These are phyloP conservation scores for Ladona fulva DNA, from an alignment of 1,140 invertebrate genomes.

Conservation along the genomic window DNA sequence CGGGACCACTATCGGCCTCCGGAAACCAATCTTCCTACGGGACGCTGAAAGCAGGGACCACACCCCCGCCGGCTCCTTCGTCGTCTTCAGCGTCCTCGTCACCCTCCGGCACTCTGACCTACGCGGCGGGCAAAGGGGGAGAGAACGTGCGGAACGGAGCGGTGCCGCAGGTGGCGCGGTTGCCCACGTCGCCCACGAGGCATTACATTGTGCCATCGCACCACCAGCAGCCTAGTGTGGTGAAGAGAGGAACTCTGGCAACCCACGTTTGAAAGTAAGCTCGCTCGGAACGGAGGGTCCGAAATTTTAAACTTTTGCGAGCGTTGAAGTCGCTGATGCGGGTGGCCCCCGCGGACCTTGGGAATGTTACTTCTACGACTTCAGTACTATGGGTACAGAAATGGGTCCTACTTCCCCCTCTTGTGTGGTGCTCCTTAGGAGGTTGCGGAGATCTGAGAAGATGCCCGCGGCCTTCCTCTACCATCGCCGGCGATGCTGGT, in stretches of 20 bases:
- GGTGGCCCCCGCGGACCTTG: too few relatives aligned
- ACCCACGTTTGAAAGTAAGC: conserved; percentile 48
- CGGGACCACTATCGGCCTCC: conserved; percentile 18
- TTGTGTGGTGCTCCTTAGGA: too few relatives aligned
- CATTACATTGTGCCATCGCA: conserved; percentile 40
- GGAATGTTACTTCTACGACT: too few relatives aligned
- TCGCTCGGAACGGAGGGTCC: not conserved
- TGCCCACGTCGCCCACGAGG: conserved; percentile 38
- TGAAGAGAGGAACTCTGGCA: conserved; percentile 45
- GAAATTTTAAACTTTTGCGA: too few relatives aligned
- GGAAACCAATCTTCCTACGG: conserved; percentile 13
- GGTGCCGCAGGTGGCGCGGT: conserved; percentile 42
- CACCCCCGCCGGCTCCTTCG: conserved; percentile 53
- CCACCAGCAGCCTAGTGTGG: conserved; percentile 39
- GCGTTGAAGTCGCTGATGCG: too few relatives aligned
- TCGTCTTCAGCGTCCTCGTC: conserved; percentile 52
- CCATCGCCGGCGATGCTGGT: too few relatives aligned
- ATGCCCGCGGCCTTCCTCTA: too few relatives aligned
- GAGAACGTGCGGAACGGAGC: conserved; percentile 42
- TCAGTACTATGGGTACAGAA: too few relatives aligned
- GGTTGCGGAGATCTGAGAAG: too few relatives aligned
- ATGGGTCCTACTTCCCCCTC: too few relatives aligned
- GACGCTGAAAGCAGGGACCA: conserved; percentile 42
- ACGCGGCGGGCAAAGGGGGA: conserved; percentile 38
- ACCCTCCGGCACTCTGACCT: conserved; percentile 55